Evolutionary conservation across 2,797 vertebrate species (phyloP).

Genomic region (Coranthus polyacanthus): DNA sequence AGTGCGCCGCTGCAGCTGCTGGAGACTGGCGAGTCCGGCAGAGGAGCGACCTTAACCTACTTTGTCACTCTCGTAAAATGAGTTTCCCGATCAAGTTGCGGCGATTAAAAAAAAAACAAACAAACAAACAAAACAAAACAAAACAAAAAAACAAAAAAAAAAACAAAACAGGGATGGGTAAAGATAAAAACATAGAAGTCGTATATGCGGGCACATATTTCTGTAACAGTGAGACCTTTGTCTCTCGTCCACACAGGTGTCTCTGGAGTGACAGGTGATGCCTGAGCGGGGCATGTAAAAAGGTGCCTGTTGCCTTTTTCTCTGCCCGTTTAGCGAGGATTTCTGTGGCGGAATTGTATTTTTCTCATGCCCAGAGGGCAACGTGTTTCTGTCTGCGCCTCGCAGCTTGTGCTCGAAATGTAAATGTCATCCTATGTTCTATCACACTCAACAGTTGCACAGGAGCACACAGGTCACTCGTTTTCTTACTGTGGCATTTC

Average conservation of each 20-base stretch:
- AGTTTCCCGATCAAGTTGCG: slow-evolving; percentile 66
- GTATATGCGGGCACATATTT: slow-evolving; percentile 6
- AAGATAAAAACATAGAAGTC: neutral
- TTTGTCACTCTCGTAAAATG: slow-evolving; percentile 79
- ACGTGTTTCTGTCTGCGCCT: neutral
- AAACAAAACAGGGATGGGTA: no score
- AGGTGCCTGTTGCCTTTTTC: slow-evolving; percentile 71
- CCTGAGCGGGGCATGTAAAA: slow-evolving; percentile 39
- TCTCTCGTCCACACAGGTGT: slow-evolving; percentile 65
- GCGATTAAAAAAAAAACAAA: slow-evolving; percentile 16
- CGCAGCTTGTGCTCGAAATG: slow-evolving; percentile 42
- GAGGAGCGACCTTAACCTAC: slow-evolving; percentile 82
- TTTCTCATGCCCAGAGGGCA: slow-evolving; percentile 8
- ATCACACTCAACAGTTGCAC: no score
- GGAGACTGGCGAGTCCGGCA: slow-evolving; percentile 37
- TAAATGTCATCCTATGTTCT: slow-evolving; percentile 19
- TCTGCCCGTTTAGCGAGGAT: slow-evolving; percentile 24
- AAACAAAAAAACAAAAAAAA: slow-evolving; percentile 1
- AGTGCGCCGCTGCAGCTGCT: slow-evolving; percentile 73
- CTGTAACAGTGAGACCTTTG: slow-evolving; percentile 46
- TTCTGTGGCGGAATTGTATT: slow-evolving; percentile 29
- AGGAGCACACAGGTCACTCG: no score
- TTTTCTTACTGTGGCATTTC: no score
- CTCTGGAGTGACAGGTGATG: slow-evolving; percentile 75
- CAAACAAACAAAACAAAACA: neutral